phyloP scores from a whole-genome alignment of 2,888 invertebrate genomes.

The Drosophila recens region DNA sequence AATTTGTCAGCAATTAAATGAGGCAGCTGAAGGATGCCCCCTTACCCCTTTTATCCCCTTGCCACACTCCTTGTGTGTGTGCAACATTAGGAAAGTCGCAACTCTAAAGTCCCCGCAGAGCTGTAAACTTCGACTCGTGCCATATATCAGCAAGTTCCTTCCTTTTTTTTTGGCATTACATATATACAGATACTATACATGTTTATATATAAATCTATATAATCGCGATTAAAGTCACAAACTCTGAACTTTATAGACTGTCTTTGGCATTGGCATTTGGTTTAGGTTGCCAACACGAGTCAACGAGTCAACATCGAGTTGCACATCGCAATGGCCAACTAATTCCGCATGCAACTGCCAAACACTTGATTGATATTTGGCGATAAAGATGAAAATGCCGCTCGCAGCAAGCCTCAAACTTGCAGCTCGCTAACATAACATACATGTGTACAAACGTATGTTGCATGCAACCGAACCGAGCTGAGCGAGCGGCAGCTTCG shows the following conservation, averaged over 20 bases:
- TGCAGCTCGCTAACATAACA: constrained; percentile 7
- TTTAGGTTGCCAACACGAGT: background rate
- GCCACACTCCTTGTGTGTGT: background rate
- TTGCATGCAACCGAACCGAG: constrained; percentile 29
- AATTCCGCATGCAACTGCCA: constrained; percentile 56
- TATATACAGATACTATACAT: constrained; percentile 6
- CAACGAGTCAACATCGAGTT: background rate
- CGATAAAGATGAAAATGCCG: constrained; percentile 73
- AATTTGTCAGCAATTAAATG: constrained; percentile 83
- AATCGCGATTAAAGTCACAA: constrained; percentile 62
- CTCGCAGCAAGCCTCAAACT: constrained; percentile 35
- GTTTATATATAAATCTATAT: constrained; percentile 2
- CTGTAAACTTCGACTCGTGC: constrained; percentile 45
- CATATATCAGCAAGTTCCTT: constrained; percentile 44
- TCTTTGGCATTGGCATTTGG: constrained; percentile 36
- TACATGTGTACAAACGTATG: constrained; percentile 20
- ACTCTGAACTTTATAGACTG: constrained; percentile 80
- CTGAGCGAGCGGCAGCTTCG: background rate
- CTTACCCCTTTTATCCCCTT: constrained; percentile 4
- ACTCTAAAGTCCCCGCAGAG: constrained; percentile 15
- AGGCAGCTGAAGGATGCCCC: constrained; percentile 51
- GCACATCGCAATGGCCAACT: constrained; percentile 44
- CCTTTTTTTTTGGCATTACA: background rate
- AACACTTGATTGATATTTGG: constrained; percentile 71
- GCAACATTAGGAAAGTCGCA: constrained; percentile 10